Percentiles rank a stretch among this genome's conserved stretches.
phyloP scores from a whole-genome alignment of 1,140 invertebrate species.

The Zaprionus tsacasi region DNA sequence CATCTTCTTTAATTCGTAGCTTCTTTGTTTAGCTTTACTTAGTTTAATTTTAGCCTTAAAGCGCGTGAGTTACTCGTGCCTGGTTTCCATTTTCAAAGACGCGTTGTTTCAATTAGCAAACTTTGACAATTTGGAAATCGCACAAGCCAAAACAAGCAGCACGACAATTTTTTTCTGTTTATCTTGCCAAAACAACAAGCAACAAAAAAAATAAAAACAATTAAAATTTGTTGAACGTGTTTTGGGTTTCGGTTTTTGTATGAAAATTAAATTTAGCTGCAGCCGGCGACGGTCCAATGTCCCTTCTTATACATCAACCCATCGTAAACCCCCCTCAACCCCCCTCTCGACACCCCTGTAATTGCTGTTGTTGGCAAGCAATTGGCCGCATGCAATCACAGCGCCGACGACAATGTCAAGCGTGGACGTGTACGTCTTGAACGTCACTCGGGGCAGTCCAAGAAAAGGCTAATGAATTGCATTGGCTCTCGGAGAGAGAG shows the following conservation, averaged over 20 bases:
- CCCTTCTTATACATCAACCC: constrained; percentile 4
- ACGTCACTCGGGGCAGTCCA: constrained; percentile 19
- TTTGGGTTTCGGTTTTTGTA: constrained; percentile 42
- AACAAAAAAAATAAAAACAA: constrained; percentile 23
- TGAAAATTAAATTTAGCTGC: constrained; percentile 73
- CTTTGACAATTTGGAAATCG: constrained; percentile 66
- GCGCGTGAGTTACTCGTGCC: constrained; percentile 4
- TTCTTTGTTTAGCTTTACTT: constrained; percentile 7
- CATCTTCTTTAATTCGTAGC: not conserved
- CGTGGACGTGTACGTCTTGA: constrained; percentile 41
- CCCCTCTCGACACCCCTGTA: not conserved
- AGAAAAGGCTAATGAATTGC: constrained; percentile 68
- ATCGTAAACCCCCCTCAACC: not conserved
- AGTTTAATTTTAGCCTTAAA: constrained; percentile 20
- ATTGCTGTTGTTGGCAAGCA: constrained; percentile 49
- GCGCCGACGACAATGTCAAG: constrained; percentile 46
- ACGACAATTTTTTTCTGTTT: constrained; percentile 56
- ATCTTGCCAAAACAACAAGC: constrained; percentile 44
- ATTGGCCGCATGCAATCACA: constrained; percentile 2
- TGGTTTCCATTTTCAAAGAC: constrained; percentile 36
- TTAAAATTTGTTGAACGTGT: constrained; percentile 47
- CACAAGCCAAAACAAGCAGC: constrained; percentile 32
- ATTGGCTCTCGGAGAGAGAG: constrained; percentile 16
- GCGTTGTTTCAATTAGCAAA: constrained; percentile 62
- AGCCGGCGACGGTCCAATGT: constrained; percentile 47